Evolutionary conservation across 2,113 vertebrate genomes (phyloP).

Genomic region (Acrocephalus kingi): DNA sequence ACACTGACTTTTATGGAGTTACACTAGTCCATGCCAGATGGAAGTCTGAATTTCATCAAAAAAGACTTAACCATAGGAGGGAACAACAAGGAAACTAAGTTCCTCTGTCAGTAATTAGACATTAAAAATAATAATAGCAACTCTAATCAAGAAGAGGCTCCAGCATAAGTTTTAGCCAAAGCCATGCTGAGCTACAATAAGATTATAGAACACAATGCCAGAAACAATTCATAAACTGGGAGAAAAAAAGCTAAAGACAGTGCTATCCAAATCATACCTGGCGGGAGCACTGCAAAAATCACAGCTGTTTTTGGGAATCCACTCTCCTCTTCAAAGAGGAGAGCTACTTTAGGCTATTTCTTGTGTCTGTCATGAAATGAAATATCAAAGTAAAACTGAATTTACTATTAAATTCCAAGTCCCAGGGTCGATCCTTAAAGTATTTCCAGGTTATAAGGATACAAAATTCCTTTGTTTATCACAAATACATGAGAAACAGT

Average conservation of each 20-base stretch:
- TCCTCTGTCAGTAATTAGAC: background rate
- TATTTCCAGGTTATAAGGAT: background rate
- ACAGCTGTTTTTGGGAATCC: slow-evolving; percentile 63
- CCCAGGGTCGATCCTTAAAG: slow-evolving; percentile 5
- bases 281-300: slow-evolving; percentile 20
- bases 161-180: background rate
- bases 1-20: background rate
- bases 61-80: background rate
- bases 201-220: background rate
- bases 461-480: background rate
- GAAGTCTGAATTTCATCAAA: slow-evolving; percentile 21
- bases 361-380: slow-evolving; percentile 46
- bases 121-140: slow-evolving; percentile 19
- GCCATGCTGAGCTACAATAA: background rate
- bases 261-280: slow-evolving; percentile 45
- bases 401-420: slow-evolving; percentile 5
- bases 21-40: background rate
- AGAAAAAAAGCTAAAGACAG: background rate
- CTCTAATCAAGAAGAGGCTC: background rate
- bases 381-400: slow-evolving; percentile 47
- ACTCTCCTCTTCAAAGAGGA: background rate
- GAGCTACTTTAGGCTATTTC: slow-evolving; percentile 33
- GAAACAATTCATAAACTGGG: background rate
- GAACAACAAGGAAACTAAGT: slow-evolving; percentile 2
- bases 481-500: background rate